Percentiles rank a stretch among this genome's conserved stretches.
Evolutionary conservation across 2,113 vertebrate genomes (phyloP).

Genomic region (Synchiropus splendidus): DNA sequence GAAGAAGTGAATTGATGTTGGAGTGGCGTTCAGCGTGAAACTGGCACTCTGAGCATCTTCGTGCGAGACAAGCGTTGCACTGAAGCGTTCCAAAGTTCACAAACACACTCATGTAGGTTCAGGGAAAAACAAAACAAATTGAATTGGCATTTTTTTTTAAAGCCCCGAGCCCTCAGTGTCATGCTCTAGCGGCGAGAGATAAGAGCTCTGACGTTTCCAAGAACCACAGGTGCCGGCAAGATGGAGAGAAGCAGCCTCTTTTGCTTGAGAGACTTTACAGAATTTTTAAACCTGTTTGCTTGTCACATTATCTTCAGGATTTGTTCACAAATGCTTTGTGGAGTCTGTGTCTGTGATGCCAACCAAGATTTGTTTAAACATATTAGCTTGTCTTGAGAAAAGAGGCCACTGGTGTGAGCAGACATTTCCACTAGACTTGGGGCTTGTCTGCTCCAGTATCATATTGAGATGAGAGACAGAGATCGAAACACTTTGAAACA

Average conservation of each 20-base stretch:
- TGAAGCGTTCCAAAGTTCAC: conserved; percentile 13
- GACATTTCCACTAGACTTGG: too few species aligned
- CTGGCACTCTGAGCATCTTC: conserved; percentile 24
- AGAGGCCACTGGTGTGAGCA: too few species aligned
- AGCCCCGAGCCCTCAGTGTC: conserved; percentile 35
- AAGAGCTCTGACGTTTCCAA: conserved; percentile 36
- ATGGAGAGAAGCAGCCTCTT: conserved; percentile 5
- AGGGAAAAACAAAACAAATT: conserved; percentile 5
- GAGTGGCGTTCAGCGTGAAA: conserved; percentile 20
- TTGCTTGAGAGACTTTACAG: too few species aligned
- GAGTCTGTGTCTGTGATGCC: too few species aligned
- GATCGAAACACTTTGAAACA: too few species aligned
- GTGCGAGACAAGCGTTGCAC: conserved; percentile 26
- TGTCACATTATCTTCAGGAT: too few species aligned
- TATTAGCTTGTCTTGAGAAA: too few species aligned
- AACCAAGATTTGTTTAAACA: too few species aligned
- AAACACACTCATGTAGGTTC: conserved; percentile 20
- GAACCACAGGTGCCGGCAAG: conserved; percentile 18
- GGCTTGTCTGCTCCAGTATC: too few species aligned
- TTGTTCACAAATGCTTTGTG: too few species aligned
- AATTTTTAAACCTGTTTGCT: too few species aligned
- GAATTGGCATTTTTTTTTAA: conserved; percentile 7
- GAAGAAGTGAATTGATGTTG: conserved; percentile 29
- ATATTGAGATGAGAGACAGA: too few species aligned
- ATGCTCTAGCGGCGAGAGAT: conserved; percentile 35